These are phyloP conservation scores for Pelodytes ibericus DNA, from an alignment of 2,797 vertebrate species.

Conservation along the genomic window DNA sequence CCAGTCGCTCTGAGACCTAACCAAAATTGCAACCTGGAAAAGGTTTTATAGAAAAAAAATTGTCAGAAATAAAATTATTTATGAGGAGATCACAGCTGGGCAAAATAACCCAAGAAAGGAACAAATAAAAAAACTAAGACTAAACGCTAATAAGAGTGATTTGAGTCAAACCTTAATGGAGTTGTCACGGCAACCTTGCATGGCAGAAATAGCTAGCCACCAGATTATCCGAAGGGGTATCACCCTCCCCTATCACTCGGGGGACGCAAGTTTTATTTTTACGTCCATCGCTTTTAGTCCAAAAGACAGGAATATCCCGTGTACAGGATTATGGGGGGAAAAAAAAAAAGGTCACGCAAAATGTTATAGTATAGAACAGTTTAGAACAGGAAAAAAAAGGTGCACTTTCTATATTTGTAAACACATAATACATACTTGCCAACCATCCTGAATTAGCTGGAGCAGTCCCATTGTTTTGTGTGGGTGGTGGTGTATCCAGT, in stretches of 20 bases:
- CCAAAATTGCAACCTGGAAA: not conserved
- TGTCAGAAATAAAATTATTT: conserved; percentile 53
- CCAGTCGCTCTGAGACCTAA: not conserved
- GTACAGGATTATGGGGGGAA: conserved; percentile 2
- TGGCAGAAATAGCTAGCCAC: not conserved
- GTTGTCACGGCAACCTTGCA: conserved; percentile 61
- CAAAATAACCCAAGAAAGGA: conserved; percentile 39
- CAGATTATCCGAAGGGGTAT: conserved; percentile 17
- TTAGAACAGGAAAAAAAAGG: too few relatives aligned
- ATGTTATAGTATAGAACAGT: too few relatives aligned
- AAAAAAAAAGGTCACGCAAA: accelerated
- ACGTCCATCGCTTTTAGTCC: conserved; percentile 37
- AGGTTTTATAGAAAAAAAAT: conserved; percentile 16
- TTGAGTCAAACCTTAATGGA: conserved; percentile 60
- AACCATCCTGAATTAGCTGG: too few relatives aligned
- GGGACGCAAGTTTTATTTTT: conserved; percentile 28
- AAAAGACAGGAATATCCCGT: conserved; percentile 28
- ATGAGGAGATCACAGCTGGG: conserved; percentile 45
- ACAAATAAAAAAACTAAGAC: too few relatives aligned
- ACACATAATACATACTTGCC: too few relatives aligned
- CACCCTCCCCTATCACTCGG: conserved; percentile 31
- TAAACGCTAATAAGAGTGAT: conserved; percentile 60
- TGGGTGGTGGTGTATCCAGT: too few relatives aligned
- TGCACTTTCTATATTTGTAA: too few relatives aligned
- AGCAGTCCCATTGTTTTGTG: too few relatives aligned